phyloP scores from a whole-genome alignment of 1,140 invertebrate species.

The Mycetomoellerius zeteki region DNA sequence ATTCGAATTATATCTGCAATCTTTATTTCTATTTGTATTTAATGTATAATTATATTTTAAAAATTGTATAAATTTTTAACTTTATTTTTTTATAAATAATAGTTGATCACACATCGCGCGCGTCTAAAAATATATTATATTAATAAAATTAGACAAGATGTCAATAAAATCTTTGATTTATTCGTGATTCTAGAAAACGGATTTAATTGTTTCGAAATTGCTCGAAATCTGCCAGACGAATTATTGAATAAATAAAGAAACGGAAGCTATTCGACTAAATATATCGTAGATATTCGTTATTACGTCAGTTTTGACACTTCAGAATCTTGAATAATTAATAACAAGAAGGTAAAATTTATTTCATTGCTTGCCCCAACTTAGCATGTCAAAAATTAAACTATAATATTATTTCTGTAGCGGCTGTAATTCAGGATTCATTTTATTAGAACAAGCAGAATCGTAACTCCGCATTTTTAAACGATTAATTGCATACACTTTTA shows the following conservation, averaged over 20 bases:
- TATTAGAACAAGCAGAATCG: not conserved
- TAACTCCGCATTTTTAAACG: not conserved
- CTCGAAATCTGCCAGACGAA: not conserved
- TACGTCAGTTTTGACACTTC: not conserved
- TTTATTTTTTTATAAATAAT: too few species aligned
- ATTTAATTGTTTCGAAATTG: not conserved
- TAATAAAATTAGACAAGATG: not conserved
- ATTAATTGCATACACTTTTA: not conserved
- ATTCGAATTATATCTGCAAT: not conserved
- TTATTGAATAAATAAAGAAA: constrained; percentile 10
- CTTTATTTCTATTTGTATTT: not conserved
- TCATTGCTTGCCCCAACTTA: not conserved
- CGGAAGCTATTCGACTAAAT: constrained; percentile 20
- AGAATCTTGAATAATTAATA: not conserved
- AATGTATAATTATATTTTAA: not conserved
- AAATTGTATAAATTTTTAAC: too few species aligned
- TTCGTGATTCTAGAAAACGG: not conserved
- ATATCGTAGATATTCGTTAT: not conserved
- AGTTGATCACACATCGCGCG: not conserved
- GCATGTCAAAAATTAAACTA: not conserved
- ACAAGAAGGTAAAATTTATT: not conserved
- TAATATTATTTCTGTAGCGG: not conserved
- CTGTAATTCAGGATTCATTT: not conserved
- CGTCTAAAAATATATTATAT: not conserved
- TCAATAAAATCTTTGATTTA: not conserved